Evolutionary conservation across 2,888 invertebrate species (phyloP).

Genomic region (Orgyia antiqua): DNA sequence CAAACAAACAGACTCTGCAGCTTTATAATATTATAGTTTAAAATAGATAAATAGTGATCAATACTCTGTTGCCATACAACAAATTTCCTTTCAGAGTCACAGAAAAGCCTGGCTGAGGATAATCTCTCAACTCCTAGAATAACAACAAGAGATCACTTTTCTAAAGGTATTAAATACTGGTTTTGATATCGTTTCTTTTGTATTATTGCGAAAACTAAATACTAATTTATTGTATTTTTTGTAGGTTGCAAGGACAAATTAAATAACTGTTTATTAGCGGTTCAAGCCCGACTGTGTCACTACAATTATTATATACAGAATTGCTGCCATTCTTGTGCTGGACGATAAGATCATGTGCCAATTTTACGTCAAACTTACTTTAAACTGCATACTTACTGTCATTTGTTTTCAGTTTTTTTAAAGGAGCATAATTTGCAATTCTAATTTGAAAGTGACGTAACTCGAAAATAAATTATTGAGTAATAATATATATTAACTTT

Average conservation of each 20-base stretch:
- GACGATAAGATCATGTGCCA: slow-evolving; percentile 27
- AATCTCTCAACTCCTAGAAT: slow-evolving; percentile 20
- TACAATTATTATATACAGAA: slow-evolving; percentile 90
- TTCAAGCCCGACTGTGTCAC: slow-evolving; percentile 90
- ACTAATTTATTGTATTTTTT: background rate
- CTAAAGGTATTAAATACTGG: slow-evolving; percentile 36
- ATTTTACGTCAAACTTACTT: background rate
- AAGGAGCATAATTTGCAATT: no score
- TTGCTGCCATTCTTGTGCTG: slow-evolving; percentile 86
- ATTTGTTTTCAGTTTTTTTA: background rate
- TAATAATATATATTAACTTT: no score
- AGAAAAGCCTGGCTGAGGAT: slow-evolving; percentile 33
- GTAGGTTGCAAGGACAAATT: slow-evolving; percentile 85
- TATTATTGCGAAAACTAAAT: no score
- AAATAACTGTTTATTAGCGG: slow-evolving; percentile 87
- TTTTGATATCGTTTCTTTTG: background rate
- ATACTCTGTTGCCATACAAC: no score
- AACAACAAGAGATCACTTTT: slow-evolving; percentile 22
- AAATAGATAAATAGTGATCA: no score
- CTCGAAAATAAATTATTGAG: no score
- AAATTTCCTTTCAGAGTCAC: slow-evolving; percentile 57
- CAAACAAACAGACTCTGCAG: no score
- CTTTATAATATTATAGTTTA: no score
- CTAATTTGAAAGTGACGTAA: no score
- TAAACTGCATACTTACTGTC: slow-evolving; percentile 1